phyloP scores from a whole-genome alignment of 2,888 invertebrate species.

The Acholoe squamosa region DNA sequence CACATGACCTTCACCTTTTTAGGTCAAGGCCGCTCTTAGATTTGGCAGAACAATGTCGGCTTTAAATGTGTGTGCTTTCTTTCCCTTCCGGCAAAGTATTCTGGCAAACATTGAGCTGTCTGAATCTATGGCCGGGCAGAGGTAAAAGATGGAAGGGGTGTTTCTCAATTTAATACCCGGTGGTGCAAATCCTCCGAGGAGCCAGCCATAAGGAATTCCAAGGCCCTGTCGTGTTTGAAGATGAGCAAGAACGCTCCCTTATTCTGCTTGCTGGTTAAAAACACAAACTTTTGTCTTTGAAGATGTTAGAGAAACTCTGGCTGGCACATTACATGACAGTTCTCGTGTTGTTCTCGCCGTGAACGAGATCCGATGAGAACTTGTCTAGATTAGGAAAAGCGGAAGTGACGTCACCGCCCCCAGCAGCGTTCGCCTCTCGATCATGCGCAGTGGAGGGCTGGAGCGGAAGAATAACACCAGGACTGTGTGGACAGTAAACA shows the following conservation, averaged over 20 bases:
- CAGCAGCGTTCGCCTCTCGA: neutral
- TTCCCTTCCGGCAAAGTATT: too few relatives aligned
- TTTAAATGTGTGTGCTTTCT: too few relatives aligned
- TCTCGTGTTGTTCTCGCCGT: neutral
- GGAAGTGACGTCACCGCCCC: conserved; percentile 34
- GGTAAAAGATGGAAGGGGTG: too few relatives aligned
- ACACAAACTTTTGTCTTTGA: neutral
- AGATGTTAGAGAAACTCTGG: neutral
- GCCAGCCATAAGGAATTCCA: too few relatives aligned
- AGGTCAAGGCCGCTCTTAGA: neutral
- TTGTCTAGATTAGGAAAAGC: neutral
- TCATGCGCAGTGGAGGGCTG: conserved; percentile 15
- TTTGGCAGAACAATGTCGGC: neutral
- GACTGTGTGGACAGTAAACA: neutral
- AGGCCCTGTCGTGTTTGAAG: too few relatives aligned
- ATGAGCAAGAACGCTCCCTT: too few relatives aligned
- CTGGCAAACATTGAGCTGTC: too few relatives aligned
- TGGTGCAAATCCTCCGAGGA: too few relatives aligned
- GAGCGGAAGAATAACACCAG: conserved; percentile 3
- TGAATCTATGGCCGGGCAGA: too few relatives aligned
- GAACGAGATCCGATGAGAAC: neutral
- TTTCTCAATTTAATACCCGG: too few relatives aligned
- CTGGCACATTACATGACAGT: neutral
- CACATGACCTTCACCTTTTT: neutral
- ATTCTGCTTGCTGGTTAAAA: too few relatives aligned